Evolutionary conservation across 2,888 invertebrate species (phyloP), one percentile per base, ranked within the genome.

Genomic region (Limnephilus auricula): DNA sequence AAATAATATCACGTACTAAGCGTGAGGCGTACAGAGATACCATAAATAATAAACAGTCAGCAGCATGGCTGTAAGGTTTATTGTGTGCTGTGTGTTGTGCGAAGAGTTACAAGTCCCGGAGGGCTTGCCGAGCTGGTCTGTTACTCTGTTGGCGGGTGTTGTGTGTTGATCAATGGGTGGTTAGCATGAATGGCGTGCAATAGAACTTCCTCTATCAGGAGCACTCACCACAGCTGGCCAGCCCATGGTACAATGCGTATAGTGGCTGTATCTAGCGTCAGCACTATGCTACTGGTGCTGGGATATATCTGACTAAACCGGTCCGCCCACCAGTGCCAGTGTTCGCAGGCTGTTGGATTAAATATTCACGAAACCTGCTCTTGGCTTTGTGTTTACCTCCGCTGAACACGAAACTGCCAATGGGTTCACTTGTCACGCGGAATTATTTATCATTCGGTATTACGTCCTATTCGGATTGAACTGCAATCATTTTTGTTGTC

Each of bases 311-410:
- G 18, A 2, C 82, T 32, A 34, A 37, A 82, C 82, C 82, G 15
- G 82, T 82, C 82, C 82, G 82, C 82, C 82, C 82, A 82, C 82
- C 34, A 18, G 82, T 34, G 31, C 65, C 65, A 25, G 82, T 34
- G 82, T 32, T 34, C 82, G 31, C 82, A 37, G 37, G 34, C 18
- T 34, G 82, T 82, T n/a, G 82, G 82, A 32, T 32, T 32, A 82
- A 25, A 80, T 82, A 82, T 32, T 32, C 82, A 25, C 31, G 18
- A 82, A 82, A 82, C 82, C 82, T 82, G 82, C 31, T 82, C 80
- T 31, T 34, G 80, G 80, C 32, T 82, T 82, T 34, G 80, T 31
- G 80, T 82, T 31, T 82, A 82, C 82, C 82, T 32, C 82, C 25
- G 82, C 82, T 65, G 65, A 65, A 65, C 65, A 65, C 65, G 65